Evolutionary conservation across 2,888 invertebrate genomes (phyloP).

Genomic region (Apantesis nais): DNA sequence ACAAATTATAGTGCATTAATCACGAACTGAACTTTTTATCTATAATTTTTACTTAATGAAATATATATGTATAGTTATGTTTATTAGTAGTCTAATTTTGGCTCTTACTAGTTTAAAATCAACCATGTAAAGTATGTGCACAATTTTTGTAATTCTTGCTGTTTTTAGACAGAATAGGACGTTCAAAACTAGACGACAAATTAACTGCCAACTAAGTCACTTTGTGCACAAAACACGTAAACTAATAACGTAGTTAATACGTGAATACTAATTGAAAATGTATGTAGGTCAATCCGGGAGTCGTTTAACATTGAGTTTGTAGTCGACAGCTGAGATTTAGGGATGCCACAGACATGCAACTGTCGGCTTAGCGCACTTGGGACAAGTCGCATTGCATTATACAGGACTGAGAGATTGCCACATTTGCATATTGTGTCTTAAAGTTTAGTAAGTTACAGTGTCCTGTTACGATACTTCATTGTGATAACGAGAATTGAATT

Average conservation of each 20-base stretch:
- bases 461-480: background rate
- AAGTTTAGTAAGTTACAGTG: slow-evolving; percentile 15
- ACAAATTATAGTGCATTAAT: too few species aligned
- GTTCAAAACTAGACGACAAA: too few species aligned
- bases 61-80: too few species aligned
- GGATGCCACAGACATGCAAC: slow-evolving; percentile 39
- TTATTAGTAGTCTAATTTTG: too few species aligned
- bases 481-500: background rate
- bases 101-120: too few species aligned
- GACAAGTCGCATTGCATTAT: slow-evolving; percentile 20
- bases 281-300: slow-evolving; percentile 15
- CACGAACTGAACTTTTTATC: too few species aligned
- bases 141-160: too few species aligned
- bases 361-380: slow-evolving; percentile 32
- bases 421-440: slow-evolving; percentile 44
- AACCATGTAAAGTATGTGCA: too few species aligned
- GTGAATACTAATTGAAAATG: background rate
- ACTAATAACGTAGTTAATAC: background rate
- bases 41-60: too few species aligned
- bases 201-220: background rate
- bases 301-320: slow-evolving; percentile 11
- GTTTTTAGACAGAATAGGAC: too few species aligned
- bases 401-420: slow-evolving; percentile 19
- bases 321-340: slow-evolving; percentile 21
- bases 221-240: background rate